phyloP scores from a whole-genome alignment of 2,888 invertebrate genomes.

The Trichopoda pennipes region DNA sequence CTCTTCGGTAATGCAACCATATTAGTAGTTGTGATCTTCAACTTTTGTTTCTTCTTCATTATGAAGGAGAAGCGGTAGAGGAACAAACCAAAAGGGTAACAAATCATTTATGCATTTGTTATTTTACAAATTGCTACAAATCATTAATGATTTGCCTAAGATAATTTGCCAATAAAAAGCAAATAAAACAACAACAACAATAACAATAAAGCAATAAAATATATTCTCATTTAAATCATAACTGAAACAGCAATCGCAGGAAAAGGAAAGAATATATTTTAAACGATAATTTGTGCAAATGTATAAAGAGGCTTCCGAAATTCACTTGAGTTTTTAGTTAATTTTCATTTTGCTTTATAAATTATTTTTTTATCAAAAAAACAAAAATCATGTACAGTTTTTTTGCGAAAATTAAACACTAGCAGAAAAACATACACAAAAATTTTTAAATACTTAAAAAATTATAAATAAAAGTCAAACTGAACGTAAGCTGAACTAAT shows the following conservation, averaged over 20 bases:
- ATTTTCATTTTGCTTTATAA: too few species aligned
- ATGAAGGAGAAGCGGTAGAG: constrained; percentile 7
- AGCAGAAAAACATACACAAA: too few species aligned
- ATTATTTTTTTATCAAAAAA: too few species aligned
- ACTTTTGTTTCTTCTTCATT: constrained; percentile 21
- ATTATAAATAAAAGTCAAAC: too few species aligned
- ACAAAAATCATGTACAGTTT: too few species aligned
- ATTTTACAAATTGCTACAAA: constrained; percentile 69
- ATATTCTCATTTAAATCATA: constrained; percentile 64
- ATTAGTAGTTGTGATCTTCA: constrained; percentile 37
- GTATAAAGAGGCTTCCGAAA: not conserved
- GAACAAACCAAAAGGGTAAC: constrained; percentile 29
- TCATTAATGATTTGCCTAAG: constrained; percentile 69
- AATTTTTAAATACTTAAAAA: too few species aligned
- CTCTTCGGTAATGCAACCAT: constrained; percentile 40
- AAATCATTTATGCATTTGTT: constrained; percentile 65
- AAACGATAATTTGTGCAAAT: not conserved
- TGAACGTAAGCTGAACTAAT: too few species aligned
- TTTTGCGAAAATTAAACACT: too few species aligned
- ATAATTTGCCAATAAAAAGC: constrained; percentile 53
- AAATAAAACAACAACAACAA: constrained; percentile 2
- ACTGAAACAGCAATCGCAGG: constrained; percentile 19
- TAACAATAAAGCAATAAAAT: constrained; percentile 39
- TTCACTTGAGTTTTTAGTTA: too few species aligned
- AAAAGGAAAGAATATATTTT: not conserved